Conservation (phyloP, 2,797 vertebrate species). For the Poeciliopsis turneri region DNA sequence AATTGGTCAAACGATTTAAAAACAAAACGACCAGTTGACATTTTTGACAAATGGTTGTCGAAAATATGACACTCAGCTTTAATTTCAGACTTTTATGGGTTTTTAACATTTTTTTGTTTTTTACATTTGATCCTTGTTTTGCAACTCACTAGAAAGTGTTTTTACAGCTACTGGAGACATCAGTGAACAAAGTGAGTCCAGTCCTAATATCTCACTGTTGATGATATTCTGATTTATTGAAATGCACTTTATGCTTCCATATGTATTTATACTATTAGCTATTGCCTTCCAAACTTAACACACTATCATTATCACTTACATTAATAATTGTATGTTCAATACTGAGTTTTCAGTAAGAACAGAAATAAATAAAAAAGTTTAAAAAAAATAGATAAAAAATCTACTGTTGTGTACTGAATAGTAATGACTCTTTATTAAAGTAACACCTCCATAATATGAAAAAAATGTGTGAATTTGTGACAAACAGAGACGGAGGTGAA, state of each 20-base stretch:
- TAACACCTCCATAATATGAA: not conserved
- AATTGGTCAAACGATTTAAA: not conserved
- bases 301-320: not conserved
- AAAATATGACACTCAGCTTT: not conserved
- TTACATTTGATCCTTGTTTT: not conserved
- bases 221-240: not conserved
- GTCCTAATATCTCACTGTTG: not conserved
- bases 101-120: no score
- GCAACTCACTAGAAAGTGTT: not conserved
- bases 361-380: not conserved
- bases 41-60: not conserved
- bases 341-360: not conserved
- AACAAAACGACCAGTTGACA: not conserved
- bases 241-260: not conserved
- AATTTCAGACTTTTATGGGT: not conserved
- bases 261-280: not conserved
- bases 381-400: no score
- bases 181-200: not conserved
- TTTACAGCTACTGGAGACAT: not conserved
- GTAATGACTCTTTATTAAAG: not conserved
- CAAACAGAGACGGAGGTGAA: not conserved
- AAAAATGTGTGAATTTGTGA: not conserved
- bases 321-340: not conserved
- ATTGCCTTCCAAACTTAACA: not conserved
- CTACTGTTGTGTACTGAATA: not conserved